Percentiles rank a stretch among this genome's conserved stretches.
These are phyloP conservation scores for Drosophila guanche DNA, from an alignment of 1,140 invertebrate species.

Conservation along the genomic window DNA sequence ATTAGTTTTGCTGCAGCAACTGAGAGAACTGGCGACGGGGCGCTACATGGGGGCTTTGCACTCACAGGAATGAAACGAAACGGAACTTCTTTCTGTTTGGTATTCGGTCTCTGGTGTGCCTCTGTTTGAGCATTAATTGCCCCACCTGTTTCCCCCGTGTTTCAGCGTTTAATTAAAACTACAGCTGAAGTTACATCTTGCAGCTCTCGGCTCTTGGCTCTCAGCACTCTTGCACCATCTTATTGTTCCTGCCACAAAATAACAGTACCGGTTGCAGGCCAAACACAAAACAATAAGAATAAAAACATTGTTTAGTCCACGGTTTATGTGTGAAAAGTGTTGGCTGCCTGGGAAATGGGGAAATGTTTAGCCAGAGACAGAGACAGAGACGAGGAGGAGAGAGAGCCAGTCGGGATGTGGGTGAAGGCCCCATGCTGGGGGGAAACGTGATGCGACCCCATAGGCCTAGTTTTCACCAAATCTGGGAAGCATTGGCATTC, in stretches of 20 bases:
- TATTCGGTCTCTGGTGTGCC: conserved; percentile 11
- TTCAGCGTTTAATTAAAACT: conserved; percentile 77
- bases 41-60: conserved; percentile 50
- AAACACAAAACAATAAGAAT: conserved; percentile 35
- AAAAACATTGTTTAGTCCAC: conserved; percentile 45
- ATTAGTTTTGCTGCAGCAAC: conserved; percentile 59
- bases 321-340: conserved; percentile 74
- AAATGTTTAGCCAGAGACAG: conserved; percentile 3
- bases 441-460: conserved; percentile 22
- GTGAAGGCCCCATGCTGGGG: conserved; percentile 34
- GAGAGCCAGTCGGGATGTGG: conserved; percentile 6
- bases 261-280: conserved; percentile 56
- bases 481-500: conserved; percentile 18
- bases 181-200: conserved; percentile 55
- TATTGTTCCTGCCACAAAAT: conserved; percentile 16
- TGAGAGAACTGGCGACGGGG: neutral
- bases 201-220: conserved; percentile 41
- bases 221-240: conserved; percentile 1
- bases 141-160: conserved; percentile 65
- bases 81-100: conserved; percentile 53
- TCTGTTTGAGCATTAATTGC: conserved; percentile 70
- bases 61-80: conserved; percentile 52
- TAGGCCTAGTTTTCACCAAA: conserved; percentile 38
- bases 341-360: conserved; percentile 62
- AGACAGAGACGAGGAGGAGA: conserved; percentile 17